phyloP scores from a whole-genome alignment of 1,140 invertebrate species.

The Polypedilum vanderplanki region DNA sequence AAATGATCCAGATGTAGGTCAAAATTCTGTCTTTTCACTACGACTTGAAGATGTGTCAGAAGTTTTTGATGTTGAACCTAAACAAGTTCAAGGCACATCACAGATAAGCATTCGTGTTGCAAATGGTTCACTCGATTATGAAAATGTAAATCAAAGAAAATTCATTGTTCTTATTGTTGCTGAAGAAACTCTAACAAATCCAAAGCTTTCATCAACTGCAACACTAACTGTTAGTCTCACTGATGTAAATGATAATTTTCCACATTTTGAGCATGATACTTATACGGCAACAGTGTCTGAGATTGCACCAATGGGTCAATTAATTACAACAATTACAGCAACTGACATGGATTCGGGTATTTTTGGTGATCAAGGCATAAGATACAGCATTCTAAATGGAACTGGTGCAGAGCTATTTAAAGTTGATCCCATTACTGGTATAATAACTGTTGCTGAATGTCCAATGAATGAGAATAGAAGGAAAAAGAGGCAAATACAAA shows the following conservation, averaged over 20 bases:
- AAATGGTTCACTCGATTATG: constrained; percentile 75
- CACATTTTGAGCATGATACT: constrained; percentile 65
- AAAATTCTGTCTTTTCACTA: constrained; percentile 72
- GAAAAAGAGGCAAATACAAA: not conserved
- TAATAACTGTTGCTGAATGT: constrained; percentile 75
- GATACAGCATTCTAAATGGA: constrained; percentile 72
- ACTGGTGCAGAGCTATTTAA: constrained; percentile 74
- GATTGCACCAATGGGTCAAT: constrained; percentile 59
- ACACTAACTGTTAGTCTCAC: constrained; percentile 75
- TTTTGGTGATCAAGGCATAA: constrained; percentile 63
- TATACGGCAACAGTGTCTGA: constrained; percentile 68
- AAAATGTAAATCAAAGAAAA: constrained; percentile 86
- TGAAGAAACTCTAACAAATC: constrained; percentile 68
- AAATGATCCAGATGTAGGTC: constrained; percentile 74
- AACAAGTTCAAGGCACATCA: constrained; percentile 67
- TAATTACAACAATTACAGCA: constrained; percentile 68
- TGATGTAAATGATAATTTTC: constrained; percentile 88
- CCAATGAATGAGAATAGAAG: constrained; percentile 32
- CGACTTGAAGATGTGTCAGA: constrained; percentile 70
- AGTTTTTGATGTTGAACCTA: constrained; percentile 76
- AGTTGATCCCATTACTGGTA: constrained; percentile 71
- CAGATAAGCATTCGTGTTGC: constrained; percentile 73
- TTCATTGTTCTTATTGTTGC: constrained; percentile 82
- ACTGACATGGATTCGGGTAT: constrained; percentile 75
- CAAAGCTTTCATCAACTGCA: constrained; percentile 72